A percentile compares a stretch with the other conserved stretches of the same genome.
phyloP scores from a whole-genome alignment of 2,113 vertebrate genomes.

The Epinephelus moara region DNA sequence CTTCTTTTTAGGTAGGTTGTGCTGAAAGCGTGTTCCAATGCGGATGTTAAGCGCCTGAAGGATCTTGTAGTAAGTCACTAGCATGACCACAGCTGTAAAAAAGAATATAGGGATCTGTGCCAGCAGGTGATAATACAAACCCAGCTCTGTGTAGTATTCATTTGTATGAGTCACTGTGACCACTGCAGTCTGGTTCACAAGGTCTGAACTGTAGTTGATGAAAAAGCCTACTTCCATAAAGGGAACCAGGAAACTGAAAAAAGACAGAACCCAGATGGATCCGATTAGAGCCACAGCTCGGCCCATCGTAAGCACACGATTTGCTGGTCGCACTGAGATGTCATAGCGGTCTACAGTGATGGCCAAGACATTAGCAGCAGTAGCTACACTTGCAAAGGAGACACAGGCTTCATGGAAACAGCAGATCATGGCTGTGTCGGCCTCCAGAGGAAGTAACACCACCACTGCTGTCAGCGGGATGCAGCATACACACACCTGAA shows the following conservation, averaged over 20 bases:
- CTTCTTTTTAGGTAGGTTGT: slow-evolving; percentile 91
- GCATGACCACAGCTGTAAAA: slow-evolving; percentile 95
- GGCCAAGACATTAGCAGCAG: slow-evolving; percentile 94
- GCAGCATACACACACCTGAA: slow-evolving; percentile 91
- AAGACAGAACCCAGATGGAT: slow-evolving; percentile 93
- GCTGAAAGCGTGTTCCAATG: slow-evolving; percentile 92
- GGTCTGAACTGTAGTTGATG: slow-evolving; percentile 84
- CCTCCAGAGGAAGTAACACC: slow-evolving; percentile 91
- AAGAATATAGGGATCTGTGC: slow-evolving; percentile 97
- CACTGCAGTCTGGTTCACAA: slow-evolving; percentile 87
- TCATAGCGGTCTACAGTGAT: slow-evolving; percentile 97
- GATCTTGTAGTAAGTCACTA: slow-evolving; percentile 97
- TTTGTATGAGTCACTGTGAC: slow-evolving; percentile 87
- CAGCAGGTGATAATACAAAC: slow-evolving; percentile 95
- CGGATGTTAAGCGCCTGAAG: slow-evolving; percentile 97
- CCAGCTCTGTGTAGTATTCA: slow-evolving; percentile 91
- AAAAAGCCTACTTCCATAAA: slow-evolving; percentile 97
- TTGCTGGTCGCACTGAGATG: slow-evolving; percentile 96
- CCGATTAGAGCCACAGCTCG: slow-evolving; percentile 91
- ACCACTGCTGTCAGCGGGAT: slow-evolving; percentile 95
- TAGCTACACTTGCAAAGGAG: slow-evolving; percentile 95
- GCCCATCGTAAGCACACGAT: slow-evolving; percentile 94
- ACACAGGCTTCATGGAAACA: slow-evolving; percentile 97
- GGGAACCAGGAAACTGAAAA: slow-evolving; percentile 94
- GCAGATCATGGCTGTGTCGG: slow-evolving; percentile 91